Percentiles rank a stretch among this genome's conserved stretches.
Conservation (phyloP, 2,113 vertebrate species). For the Romanogobio albipinnatus region DNA sequence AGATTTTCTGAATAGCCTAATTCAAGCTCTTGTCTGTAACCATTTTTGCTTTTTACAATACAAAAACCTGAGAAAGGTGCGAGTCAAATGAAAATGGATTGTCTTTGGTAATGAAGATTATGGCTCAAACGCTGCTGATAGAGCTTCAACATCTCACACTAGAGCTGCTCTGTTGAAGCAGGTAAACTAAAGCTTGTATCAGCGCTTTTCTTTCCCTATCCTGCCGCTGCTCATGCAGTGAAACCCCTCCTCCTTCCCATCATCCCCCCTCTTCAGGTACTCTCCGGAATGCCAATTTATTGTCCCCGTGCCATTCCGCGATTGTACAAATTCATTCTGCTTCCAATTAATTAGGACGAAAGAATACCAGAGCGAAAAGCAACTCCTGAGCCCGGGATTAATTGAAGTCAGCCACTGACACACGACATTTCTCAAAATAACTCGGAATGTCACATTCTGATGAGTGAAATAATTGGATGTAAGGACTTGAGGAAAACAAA, state of each 20-base stretch:
- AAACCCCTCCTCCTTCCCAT: constrained; percentile 32
- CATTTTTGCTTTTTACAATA: neutral
- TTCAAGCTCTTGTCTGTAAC: neutral
- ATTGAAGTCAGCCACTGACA: constrained; percentile 60
- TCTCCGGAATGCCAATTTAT: constrained; percentile 46
- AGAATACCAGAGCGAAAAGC: constrained; percentile 52
- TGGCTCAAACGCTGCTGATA: constrained; percentile 44
- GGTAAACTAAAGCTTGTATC: constrained; percentile 64
- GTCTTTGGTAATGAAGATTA: neutral
- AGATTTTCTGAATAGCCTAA: neutral
- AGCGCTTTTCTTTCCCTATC: constrained; percentile 40
- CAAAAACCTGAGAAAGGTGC: neutral
- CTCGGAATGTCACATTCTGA: constrained; percentile 62
- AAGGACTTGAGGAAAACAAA: constrained; percentile 58
- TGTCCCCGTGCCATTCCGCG: constrained; percentile 33
- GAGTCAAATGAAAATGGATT: neutral
- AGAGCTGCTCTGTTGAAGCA: constrained; percentile 52
- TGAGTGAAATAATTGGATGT: constrained; percentile 72
- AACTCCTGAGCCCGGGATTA: constrained; percentile 59
- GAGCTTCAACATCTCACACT: neutral
- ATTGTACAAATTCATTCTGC: constrained; percentile 55
- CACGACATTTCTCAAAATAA: constrained; percentile 53
- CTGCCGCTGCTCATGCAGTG: constrained; percentile 19
- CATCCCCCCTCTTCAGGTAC: constrained; percentile 38
- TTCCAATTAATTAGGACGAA: constrained; percentile 61